Evolutionary conservation across 2,113 vertebrate species (phyloP).

Genomic region (Phaetusa simplex): DNA sequence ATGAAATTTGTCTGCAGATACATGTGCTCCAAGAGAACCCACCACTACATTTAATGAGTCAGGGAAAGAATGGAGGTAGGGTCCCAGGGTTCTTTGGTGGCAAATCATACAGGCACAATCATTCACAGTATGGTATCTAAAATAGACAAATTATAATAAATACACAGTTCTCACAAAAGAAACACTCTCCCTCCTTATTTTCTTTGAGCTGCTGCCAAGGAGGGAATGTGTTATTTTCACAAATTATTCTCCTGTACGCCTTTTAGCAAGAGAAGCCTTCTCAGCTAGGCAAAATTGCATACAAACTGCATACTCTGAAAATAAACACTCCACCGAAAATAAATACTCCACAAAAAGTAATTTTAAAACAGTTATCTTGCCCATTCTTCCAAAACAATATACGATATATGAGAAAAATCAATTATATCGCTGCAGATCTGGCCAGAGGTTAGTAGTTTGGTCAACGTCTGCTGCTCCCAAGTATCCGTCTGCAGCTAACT

Average conservation of each 20-base stretch:
- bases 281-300: background rate
- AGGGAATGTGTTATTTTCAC: constrained; percentile 39
- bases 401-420: background rate
- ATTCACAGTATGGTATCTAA: background rate
- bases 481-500: background rate
- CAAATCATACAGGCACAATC: background rate
- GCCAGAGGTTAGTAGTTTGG: background rate
- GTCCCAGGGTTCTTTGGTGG: background rate
- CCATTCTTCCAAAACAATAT: background rate
- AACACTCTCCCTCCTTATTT: constrained; percentile 7
- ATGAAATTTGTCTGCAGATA: background rate
- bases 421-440: background rate
- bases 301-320: background rate
- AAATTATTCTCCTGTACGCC: constrained; percentile 32
- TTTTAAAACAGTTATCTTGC: background rate
- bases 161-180: background rate
- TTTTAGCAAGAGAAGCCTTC: constrained; percentile 2
- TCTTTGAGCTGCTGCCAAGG: constrained; percentile 47
- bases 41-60: background rate
- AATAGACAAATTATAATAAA: constrained; percentile 21
- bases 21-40: background rate
- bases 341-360: background rate
- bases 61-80: background rate
- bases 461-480: background rate
- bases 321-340: background rate